A percentile compares a stretch with the other conserved stretches of the same genome.
These are phyloP conservation scores for Mimas tiliae DNA, from an alignment of 2,888 invertebrate species.

Conservation along the genomic window DNA sequence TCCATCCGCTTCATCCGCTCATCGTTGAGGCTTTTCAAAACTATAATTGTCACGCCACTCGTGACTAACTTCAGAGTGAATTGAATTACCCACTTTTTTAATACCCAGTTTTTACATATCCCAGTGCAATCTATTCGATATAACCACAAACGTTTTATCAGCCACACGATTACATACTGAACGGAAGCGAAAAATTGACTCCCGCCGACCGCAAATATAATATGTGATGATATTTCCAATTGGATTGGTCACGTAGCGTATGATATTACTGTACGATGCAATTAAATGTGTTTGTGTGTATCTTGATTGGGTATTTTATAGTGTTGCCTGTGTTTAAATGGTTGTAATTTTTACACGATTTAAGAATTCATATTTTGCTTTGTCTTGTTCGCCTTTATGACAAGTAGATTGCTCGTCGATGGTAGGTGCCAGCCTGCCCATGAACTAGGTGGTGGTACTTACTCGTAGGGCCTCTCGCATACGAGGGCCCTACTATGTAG, in stretches of 20 bases:
- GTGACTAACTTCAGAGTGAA: too few relatives aligned
- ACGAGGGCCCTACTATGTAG: too few relatives aligned
- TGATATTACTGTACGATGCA: slow-evolving; percentile 20
- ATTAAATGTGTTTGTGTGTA: slow-evolving; percentile 23
- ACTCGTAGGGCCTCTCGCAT: too few relatives aligned
- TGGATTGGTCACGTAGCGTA: slow-evolving; percentile 26
- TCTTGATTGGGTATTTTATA: not conserved
- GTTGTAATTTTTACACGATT: not conserved
- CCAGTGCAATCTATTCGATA: slow-evolving; percentile 6
- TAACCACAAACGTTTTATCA: slow-evolving; percentile 67
- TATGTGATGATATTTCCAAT: slow-evolving; percentile 39
- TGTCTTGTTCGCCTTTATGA: too few relatives aligned
- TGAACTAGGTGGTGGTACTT: too few relatives aligned
- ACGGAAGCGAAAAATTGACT: slow-evolving; percentile 55
- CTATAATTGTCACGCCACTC: too few relatives aligned
- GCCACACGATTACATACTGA: slow-evolving; percentile 72
- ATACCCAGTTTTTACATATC: not conserved
- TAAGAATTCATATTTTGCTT: too few relatives aligned
- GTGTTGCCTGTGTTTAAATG: not conserved
- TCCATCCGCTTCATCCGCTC: too few relatives aligned
- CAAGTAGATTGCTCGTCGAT: too few relatives aligned
- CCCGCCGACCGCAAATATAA: slow-evolving; percentile 48
- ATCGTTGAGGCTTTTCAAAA: too few relatives aligned
- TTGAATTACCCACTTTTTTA: not conserved
- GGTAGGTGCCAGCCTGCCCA: too few relatives aligned